Evolutionary conservation across 2,888 invertebrate species (phyloP).

Genomic region (Yponomeuta cagnagella): DNA sequence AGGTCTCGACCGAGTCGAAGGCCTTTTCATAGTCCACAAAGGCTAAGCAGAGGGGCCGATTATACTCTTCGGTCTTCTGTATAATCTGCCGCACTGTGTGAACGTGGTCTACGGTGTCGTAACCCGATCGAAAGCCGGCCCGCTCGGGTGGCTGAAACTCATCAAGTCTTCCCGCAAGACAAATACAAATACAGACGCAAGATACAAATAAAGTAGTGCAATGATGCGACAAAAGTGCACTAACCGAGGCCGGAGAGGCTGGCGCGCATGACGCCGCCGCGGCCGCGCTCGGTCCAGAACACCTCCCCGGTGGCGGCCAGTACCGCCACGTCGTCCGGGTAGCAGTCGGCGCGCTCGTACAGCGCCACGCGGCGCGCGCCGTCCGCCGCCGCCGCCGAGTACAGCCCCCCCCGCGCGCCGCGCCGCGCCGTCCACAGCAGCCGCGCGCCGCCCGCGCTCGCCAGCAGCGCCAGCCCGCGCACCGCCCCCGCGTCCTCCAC

Average conservation of each 20-base stretch:
- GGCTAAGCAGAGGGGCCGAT: no score
- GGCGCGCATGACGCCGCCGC: slow-evolving; percentile 78
- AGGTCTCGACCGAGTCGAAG: no score
- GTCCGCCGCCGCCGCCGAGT: slow-evolving; percentile 73
- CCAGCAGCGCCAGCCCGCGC: slow-evolving; percentile 70
- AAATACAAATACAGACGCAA: no score
- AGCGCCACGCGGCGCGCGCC: slow-evolving; percentile 75
- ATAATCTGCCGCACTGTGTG: no score
- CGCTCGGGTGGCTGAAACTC: no score
- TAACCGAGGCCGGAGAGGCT: slow-evolving; percentile 77
- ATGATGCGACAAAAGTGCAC: neutral
- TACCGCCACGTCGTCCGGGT: slow-evolving; percentile 83
- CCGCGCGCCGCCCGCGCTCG: slow-evolving; percentile 85
- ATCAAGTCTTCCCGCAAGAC: no score
- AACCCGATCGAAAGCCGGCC: no score
- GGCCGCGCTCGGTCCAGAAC: slow-evolving; percentile 83
- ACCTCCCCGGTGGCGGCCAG: slow-evolving; percentile 80
- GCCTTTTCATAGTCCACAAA: no score
- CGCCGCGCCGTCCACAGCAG: slow-evolving; percentile 81
- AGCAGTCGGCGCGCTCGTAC: slow-evolving; percentile 64
- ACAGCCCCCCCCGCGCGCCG: slow-evolving; percentile 77
- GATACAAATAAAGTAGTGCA: neutral
- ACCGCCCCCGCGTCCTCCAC: slow-evolving; percentile 36
- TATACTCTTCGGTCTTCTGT: no score
- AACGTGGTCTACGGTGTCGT: no score